A percentile compares a stretch with the other conserved stretches of the same genome.
These are phyloP conservation scores for Latrodectus geometricus DNA, from an alignment of 1,140 invertebrate species.

Conservation along the genomic window DNA sequence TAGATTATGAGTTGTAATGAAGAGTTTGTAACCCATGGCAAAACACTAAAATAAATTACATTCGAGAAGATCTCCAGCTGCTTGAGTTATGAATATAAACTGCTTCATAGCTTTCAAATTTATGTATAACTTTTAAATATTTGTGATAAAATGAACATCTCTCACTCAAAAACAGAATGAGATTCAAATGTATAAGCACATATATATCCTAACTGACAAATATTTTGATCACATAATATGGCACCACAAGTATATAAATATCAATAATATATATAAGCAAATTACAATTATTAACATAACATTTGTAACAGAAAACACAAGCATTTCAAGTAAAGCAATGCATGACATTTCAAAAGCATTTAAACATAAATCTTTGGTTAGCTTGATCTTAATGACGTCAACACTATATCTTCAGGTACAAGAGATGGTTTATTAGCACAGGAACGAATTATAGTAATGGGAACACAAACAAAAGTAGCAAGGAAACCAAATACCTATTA, in stretches of 20 bases:
- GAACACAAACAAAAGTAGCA: slow-evolving; percentile 26
- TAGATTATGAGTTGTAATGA: too few relatives aligned
- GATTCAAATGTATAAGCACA: background rate
- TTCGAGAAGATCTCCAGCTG: too few relatives aligned
- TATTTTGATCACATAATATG: background rate
- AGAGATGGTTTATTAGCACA: slow-evolving; percentile 33
- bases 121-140: too few relatives aligned
- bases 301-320: background rate
- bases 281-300: slow-evolving; percentile 1
- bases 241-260: background rate
- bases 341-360: background rate
- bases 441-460: slow-evolving; percentile 41
- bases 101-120: too few relatives aligned
- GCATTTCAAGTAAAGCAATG: slow-evolving; percentile 11
- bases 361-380: slow-evolving; percentile 4
- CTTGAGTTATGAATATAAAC: too few relatives aligned
- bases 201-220: background rate
- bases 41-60: too few relatives aligned
- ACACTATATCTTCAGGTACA: slow-evolving; percentile 40
- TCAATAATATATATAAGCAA: background rate
- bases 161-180: background rate
- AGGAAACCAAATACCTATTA: slow-evolving; percentile 53
- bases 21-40: too few relatives aligned
- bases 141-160: too few relatives aligned
- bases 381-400: slow-evolving; percentile 27